Conservation (phyloP, 1,140 invertebrate genomes). For the Neodiprion fabricii region DNA sequence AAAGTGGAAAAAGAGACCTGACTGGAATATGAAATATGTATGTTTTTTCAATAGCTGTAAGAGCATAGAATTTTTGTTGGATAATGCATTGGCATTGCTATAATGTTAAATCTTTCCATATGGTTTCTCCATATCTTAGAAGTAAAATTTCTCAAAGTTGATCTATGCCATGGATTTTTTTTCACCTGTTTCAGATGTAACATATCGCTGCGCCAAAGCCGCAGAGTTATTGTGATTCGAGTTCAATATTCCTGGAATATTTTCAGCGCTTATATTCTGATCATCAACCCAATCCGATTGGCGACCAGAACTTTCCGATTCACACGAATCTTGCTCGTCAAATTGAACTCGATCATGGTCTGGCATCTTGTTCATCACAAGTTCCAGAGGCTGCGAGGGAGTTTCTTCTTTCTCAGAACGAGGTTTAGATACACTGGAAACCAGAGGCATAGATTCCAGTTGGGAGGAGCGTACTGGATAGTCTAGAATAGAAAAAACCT, state of each 20-base stretch:
- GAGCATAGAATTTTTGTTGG: too few relatives aligned
- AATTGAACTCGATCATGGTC: neutral
- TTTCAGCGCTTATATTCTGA: too few relatives aligned
- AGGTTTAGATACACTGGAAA: neutral
- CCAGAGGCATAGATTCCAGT: neutral
- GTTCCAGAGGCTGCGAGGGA: slow-evolving; percentile 33
- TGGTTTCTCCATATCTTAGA: too few relatives aligned
- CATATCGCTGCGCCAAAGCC: neutral
- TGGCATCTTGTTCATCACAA: slow-evolving; percentile 40
- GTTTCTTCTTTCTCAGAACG: slow-evolving; percentile 22
- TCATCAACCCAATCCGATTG: neutral
- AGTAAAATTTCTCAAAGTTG: too few relatives aligned
- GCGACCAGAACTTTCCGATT: neutral
- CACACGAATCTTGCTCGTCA: neutral
- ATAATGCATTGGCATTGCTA: too few relatives aligned
- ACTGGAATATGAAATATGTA: too few relatives aligned
- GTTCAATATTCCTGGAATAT: neutral
- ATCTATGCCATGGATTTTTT: too few relatives aligned
- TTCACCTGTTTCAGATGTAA: neutral
- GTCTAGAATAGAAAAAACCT: slow-evolving; percentile 7
- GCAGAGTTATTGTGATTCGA: neutral
- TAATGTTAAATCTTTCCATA: too few relatives aligned
- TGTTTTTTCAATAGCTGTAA: too few relatives aligned
- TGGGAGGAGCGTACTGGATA: neutral
- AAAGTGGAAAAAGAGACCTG: too few relatives aligned